phyloP scores from a whole-genome alignment of 2,888 invertebrate species.

The Dynastes grantii region DNA sequence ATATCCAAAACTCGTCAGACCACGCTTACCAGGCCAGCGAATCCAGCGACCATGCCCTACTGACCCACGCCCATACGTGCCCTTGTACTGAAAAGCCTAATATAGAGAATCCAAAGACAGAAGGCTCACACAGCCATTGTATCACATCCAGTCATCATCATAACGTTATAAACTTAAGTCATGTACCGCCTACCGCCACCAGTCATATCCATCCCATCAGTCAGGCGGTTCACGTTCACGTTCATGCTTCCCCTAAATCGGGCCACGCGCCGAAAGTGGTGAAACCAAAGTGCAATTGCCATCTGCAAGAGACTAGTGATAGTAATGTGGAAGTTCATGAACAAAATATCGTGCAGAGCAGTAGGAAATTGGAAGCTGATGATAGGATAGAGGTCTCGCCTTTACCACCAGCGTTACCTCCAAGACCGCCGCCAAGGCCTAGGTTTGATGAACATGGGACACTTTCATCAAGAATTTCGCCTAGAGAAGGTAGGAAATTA shows the following conservation, averaged over 20 bases:
- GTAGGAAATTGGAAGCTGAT: conserved; percentile 67
- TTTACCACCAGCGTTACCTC: conserved; percentile 70
- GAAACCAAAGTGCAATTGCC: conserved; percentile 65
- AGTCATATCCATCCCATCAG: conserved; percentile 62
- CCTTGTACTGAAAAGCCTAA: conserved; percentile 61
- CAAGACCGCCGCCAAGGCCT: conserved; percentile 70
- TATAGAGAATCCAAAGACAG: conserved; percentile 62
- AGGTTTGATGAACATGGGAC: conserved; percentile 66
- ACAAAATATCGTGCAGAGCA: conserved; percentile 52
- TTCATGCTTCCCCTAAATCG: conserved; percentile 64
- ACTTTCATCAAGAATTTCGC: conserved; percentile 63
- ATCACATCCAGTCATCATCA: conserved; percentile 57
- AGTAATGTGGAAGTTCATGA: conserved; percentile 59
- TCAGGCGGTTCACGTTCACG: conserved; percentile 64
- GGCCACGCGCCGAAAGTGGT: conserved; percentile 60
- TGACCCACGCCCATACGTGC: conserved; percentile 64
- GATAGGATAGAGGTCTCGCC: conserved; percentile 70
- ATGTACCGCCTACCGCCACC: conserved; percentile 60
- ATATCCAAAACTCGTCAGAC: conserved; percentile 64
- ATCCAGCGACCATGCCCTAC: conserved; percentile 66
- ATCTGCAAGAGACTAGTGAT: conserved; percentile 64
- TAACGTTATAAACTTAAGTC: conserved; percentile 57
- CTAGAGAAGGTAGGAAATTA: conserved; percentile 62
- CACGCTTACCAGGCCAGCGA: conserved; percentile 68
- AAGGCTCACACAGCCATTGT: conserved; percentile 56